Conservation (phyloP, 2,888 invertebrate genomes). For the Meandrusa payeni region DNA sequence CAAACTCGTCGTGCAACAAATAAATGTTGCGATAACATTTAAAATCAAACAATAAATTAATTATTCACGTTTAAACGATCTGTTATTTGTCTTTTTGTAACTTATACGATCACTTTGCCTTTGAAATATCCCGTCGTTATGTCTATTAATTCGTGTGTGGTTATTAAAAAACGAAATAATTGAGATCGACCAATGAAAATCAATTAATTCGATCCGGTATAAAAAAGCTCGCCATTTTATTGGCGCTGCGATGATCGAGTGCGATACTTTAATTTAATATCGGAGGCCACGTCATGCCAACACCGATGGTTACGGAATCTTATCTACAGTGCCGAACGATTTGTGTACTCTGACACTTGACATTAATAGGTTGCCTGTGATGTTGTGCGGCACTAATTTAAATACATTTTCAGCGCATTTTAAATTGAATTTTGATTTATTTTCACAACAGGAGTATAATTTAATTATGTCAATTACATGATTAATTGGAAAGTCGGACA, state of each 20-base stretch:
- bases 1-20: constrained; percentile 4
- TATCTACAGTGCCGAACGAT: constrained; percentile 18
- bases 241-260: constrained; percentile 52
- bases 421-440: constrained; percentile 4
- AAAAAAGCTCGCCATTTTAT: constrained; percentile 56
- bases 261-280: constrained; percentile 59
- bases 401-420: constrained; percentile 7
- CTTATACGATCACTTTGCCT: constrained; percentile 11
- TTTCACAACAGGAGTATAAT: background rate
- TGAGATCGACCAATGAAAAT: constrained; percentile 54
- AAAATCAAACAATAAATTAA: constrained; percentile 8
- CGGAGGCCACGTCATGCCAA: constrained; percentile 36
- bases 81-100: constrained; percentile 15
- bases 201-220: constrained; percentile 57
- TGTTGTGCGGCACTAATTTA: constrained; percentile 6
- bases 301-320: constrained; percentile 31
- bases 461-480: constrained; percentile 4
- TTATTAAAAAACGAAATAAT: constrained; percentile 42
- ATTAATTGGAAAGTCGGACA: too few relatives aligned
- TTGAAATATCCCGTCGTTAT: constrained; percentile 16
- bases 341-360: constrained; percentile 16
- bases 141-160: constrained; percentile 17
- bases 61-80: constrained; percentile 8
- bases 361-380: constrained; percentile 16
- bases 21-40: constrained; percentile 8